A percentile compares a stretch with the other conserved stretches of the same genome.
Evolutionary conservation across 2,113 vertebrate species (phyloP).

Genomic region (Ia io): DNA sequence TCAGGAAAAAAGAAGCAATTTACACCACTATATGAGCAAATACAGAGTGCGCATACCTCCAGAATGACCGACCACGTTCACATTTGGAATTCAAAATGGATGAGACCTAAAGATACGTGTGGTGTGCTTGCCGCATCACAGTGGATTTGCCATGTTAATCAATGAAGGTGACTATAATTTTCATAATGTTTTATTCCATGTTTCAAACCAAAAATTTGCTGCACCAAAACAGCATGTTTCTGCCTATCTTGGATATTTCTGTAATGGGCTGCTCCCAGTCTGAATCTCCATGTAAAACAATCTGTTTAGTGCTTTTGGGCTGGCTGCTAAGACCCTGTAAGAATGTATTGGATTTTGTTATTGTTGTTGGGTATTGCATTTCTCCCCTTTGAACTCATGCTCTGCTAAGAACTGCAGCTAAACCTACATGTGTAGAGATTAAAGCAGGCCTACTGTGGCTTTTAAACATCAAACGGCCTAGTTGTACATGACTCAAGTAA

Average conservation of each 20-base stretch:
- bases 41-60: not conserved
- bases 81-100: not conserved
- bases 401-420: slow-evolving; percentile 71
- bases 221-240: not conserved
- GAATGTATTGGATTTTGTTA: not conserved
- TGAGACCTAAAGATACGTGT: not conserved
- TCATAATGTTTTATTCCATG: not conserved
- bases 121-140: not conserved
- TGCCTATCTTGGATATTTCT: not conserved
- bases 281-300: slow-evolving; percentile 65
- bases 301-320: slow-evolving; percentile 11
- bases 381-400: slow-evolving; percentile 66
- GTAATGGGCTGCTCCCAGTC: not conserved
- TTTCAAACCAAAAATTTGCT: not conserved
- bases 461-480: slow-evolving; percentile 79
- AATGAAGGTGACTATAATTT: not conserved
- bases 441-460: slow-evolving; percentile 74
- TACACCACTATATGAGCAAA: not conserved
- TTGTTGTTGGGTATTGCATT: slow-evolving; percentile 8
- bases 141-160: not conserved
- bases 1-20: not conserved
- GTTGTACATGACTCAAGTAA: slow-evolving; percentile 70
- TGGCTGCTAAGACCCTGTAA: slow-evolving; percentile 54
- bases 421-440: slow-evolving; percentile 79
- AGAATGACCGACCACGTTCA: not conserved